These are phyloP conservation scores for Zosterops borbonicus DNA, from an alignment of 2,113 vertebrate genomes.

Conservation along the genomic window DNA sequence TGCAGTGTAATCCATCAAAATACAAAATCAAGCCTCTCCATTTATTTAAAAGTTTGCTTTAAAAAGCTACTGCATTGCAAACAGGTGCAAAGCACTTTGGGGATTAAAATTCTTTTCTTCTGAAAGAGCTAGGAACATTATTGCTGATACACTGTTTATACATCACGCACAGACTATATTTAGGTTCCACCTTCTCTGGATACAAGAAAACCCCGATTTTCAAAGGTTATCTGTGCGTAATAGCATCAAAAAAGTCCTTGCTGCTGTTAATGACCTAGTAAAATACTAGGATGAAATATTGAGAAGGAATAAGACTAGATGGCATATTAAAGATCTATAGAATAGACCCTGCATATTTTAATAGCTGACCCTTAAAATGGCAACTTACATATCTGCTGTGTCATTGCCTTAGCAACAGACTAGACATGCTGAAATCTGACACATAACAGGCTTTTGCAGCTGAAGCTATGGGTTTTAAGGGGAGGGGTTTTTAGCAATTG, in stretches of 20 bases:
- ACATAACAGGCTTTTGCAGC: background rate
- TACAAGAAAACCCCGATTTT: background rate
- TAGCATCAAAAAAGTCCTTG: background rate
- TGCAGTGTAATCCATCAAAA: background rate
- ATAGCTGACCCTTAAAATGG: constrained; percentile 51
- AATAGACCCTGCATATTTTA: background rate
- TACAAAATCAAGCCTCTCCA: background rate
- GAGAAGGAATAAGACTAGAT: background rate
- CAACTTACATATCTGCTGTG: constrained; percentile 53
- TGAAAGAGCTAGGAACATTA: background rate
- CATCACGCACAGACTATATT: background rate
- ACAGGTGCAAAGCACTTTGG: background rate
- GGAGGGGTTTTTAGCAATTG: background rate
- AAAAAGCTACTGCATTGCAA: background rate
- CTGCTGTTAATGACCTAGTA: background rate
- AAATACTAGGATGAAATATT: background rate
- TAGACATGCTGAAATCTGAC: background rate
- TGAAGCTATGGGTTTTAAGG: background rate
- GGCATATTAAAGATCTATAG: background rate
- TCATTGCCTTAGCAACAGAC: constrained; percentile 40
- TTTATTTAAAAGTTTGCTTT: background rate
- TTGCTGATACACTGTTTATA: background rate
- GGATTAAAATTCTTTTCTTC: background rate
- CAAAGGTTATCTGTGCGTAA: background rate
- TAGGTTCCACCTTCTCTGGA: background rate